Evolutionary conservation across 2,797 vertebrate species (phyloP).

Genomic region (Pseudomugil tenellus): DNA sequence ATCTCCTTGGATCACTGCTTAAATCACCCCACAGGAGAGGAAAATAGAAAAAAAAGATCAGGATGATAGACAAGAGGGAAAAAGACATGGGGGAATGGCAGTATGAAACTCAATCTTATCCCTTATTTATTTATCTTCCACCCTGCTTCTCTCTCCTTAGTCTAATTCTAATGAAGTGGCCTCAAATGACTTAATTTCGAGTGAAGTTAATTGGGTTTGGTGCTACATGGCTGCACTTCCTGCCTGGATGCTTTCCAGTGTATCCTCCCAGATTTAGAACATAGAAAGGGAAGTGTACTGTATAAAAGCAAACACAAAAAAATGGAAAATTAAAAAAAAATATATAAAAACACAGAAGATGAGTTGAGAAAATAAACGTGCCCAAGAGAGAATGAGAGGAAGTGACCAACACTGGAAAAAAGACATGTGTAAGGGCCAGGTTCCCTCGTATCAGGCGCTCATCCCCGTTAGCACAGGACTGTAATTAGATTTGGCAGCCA

Average conservation of each 20-base stretch:
- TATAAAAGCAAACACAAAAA: constrained; percentile 55
- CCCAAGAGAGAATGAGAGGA: constrained; percentile 63
- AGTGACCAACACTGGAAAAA: constrained; percentile 67
- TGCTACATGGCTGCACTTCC: constrained; percentile 88
- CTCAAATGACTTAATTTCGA: constrained; percentile 89
- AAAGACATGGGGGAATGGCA: constrained; percentile 24
- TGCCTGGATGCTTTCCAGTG: constrained; percentile 86
- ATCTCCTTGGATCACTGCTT: constrained; percentile 63
- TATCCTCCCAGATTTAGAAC: constrained; percentile 73
- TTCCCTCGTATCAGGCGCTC: constrained; percentile 77
- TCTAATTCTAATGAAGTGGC: constrained; percentile 88
- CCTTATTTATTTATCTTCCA: constrained; percentile 73
- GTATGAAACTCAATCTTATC: constrained; percentile 72
- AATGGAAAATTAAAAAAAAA: constrained; percentile 44
- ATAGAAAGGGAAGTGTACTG: constrained; percentile 3
- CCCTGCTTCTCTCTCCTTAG: constrained; percentile 44
- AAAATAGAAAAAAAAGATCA: constrained; percentile 4
- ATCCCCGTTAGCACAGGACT: constrained; percentile 92
- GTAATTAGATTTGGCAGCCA: constrained; percentile 99
- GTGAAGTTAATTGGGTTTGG: constrained; percentile 93
- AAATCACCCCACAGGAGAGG: constrained; percentile 65
- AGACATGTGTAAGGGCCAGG: constrained; percentile 68
- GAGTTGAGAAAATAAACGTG: constrained; percentile 61
- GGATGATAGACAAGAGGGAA: not conserved
- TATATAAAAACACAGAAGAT: constrained; percentile 48